Evolutionary conservation across 2,888 invertebrate species (phyloP), one percentile per base, ranked within the genome.

Genomic region (Panopea generosa): DNA sequence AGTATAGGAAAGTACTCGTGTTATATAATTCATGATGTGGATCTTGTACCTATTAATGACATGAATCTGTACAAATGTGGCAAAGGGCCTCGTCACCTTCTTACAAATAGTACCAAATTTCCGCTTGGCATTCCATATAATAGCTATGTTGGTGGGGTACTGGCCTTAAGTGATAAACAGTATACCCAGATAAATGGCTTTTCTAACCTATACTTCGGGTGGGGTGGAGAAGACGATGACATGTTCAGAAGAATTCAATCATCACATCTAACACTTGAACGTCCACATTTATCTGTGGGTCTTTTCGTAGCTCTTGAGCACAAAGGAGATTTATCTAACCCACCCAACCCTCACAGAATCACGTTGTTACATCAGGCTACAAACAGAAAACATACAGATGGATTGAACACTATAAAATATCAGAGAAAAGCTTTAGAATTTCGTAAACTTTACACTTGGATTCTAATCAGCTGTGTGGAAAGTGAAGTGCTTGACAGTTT

Each of bases 1-100:
- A 68, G 67, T 56, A 59, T 77, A 3, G 56, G 49, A 7, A 67
- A 67, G 47, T 77, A 67, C 27, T 49, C 66, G 4, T 77, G 77
- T 56, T 77, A 67, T 33, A 63, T 77, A 18, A 59, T 77, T 20
- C 77, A 77, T 63, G 77, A 77, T 43, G 77, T 67, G 0, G 77
- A 77, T 38, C 68, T 71, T 1, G 16, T 77, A 16, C 68, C 71
- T 22, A 53, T 63, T 2, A 67, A 77, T 55, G 63, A 62, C 38
- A 47, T 43, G 14, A 77, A 77, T 47, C 18, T 62, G 2, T 77
- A 77, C 50, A 57, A 2, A 26, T 77, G 77, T 63, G 67, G 67
- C 0, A 22, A 26, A 6, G 45, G 40, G 3, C 77, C 77, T 6
- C 50, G 7, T 2, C 71, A 71, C 53, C 38, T 77, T 1, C 56